These are phyloP conservation scores for Atrina japonica DNA, from an alignment of 2,888 invertebrate species.

Conservation along the genomic window DNA sequence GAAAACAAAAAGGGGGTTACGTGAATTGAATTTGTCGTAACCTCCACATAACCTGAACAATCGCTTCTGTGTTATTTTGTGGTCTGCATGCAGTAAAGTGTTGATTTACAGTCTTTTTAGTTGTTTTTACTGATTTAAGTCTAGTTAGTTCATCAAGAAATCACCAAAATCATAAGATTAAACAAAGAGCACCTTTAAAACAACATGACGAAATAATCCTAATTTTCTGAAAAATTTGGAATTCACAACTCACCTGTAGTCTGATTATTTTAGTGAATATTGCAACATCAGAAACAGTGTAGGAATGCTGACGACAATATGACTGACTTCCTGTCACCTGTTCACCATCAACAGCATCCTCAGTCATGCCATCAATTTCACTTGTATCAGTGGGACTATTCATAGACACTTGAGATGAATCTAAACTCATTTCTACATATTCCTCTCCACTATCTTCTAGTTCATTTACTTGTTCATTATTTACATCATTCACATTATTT, in stretches of 20 bases:
- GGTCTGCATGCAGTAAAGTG: too few species aligned
- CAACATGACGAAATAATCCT: background rate
- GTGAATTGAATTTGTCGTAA: too few species aligned
- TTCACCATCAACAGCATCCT: background rate
- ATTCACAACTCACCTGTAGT: constrained; percentile 46
- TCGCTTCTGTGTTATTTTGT: too few species aligned
- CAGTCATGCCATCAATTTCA: constrained; percentile 1
- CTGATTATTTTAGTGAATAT: constrained; percentile 47
- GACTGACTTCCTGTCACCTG: background rate
- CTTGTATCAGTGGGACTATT: background rate
- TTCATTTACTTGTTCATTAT: background rate
- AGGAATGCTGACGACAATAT: background rate
- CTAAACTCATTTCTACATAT: background rate
- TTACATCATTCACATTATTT: constrained; percentile 7
- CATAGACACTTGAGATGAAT: too few species aligned
- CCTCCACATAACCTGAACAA: too few species aligned
- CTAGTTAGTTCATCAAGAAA: too few species aligned
- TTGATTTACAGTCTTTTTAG: too few species aligned
- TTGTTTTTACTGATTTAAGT: too few species aligned
- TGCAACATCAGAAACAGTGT: constrained; percentile 42
- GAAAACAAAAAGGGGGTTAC: too few species aligned
- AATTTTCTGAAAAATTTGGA: too few species aligned
- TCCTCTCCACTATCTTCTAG: constrained; percentile 13
- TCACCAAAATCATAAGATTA: too few species aligned
- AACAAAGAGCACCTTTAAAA: background rate